Conservation (phyloP, 2,113 vertebrate genomes). For the Coracopsis vasa region DNA sequence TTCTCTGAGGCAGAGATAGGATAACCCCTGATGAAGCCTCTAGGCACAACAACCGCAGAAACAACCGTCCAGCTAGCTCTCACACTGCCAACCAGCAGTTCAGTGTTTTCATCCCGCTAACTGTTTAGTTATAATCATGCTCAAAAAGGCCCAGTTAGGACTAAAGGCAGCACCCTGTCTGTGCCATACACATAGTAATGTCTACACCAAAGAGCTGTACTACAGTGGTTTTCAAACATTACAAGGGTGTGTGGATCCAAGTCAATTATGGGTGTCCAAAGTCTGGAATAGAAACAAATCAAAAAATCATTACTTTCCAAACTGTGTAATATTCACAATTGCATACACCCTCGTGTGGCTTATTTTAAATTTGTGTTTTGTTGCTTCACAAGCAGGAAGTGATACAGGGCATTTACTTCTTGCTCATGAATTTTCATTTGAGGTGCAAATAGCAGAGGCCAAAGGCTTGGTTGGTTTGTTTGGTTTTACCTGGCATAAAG, state of each 20-base stretch:
- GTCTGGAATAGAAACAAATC: background rate
- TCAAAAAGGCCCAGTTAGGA: background rate
- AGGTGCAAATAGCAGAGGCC: background rate
- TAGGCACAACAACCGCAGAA: background rate
- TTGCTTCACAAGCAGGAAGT: background rate
- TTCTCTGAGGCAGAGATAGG: background rate
- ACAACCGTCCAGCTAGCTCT: background rate
- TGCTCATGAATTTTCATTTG: background rate
- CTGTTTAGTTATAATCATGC: background rate
- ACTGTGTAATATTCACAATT: background rate
- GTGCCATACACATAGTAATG: background rate
- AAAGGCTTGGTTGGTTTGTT: background rate
- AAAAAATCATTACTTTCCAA: background rate
- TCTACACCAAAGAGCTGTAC: background rate
- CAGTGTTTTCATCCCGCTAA: background rate
- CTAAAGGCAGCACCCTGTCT: background rate
- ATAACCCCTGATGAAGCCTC: background rate
- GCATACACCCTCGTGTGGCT: rapidly evolving
- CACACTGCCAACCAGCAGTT: background rate
- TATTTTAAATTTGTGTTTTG: background rate
- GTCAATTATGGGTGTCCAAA: background rate
- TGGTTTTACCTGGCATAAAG: background rate
- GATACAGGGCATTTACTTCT: background rate
- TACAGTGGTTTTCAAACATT: background rate
- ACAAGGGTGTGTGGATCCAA: background rate